phyloP scores from a whole-genome alignment of 2,797 vertebrate species.

The Anabacerthia variegaticeps region DNA sequence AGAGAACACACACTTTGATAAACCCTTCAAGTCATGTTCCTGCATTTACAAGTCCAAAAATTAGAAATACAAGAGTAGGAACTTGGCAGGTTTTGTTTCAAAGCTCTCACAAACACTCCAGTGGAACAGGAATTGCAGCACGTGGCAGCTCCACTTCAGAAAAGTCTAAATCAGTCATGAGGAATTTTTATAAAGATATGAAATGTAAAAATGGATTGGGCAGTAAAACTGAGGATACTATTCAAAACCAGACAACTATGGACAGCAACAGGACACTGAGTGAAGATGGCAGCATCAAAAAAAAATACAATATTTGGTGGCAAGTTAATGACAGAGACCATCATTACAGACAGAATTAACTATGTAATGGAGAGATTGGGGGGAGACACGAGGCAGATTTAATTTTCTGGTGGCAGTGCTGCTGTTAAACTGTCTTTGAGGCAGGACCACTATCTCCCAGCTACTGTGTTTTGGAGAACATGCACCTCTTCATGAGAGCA shows the following conservation, averaged over 20 bases:
- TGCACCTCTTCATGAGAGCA: background rate
- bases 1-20: background rate
- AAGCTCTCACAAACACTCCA: background rate
- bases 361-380: background rate
- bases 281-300: background rate
- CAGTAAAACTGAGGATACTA: background rate
- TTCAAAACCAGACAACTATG: background rate
- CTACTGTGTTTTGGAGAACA: background rate
- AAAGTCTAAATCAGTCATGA: background rate
- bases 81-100: background rate
- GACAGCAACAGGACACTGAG: background rate
- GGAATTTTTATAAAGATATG: background rate
- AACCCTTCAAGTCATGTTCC: background rate
- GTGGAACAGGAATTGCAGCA: accelerated
- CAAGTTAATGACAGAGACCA: background rate
- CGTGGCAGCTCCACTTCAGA: background rate
- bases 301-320: background rate
- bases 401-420: background rate
- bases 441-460: background rate
- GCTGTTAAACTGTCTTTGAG: background rate
- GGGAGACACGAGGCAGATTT: background rate
- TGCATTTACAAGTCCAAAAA: background rate
- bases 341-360: background rate
- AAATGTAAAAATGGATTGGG: background rate
- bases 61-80: background rate